Base-by-base conservation (phyloP, 2,797 vertebrate genomes). In the Sarcophilus harrisii region DNA sequence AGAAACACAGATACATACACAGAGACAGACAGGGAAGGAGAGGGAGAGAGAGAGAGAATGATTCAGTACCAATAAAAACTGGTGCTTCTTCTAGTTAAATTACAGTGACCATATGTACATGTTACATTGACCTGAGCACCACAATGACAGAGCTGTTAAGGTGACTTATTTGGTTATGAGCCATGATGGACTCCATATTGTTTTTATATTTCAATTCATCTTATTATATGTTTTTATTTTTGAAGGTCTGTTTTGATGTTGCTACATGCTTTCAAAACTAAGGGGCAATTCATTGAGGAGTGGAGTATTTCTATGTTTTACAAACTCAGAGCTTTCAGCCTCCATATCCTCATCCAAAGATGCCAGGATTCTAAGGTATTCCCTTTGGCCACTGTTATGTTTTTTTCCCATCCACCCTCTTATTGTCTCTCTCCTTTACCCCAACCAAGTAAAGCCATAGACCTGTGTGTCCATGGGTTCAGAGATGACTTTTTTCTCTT, bases 211-310 rank as follows among this genome's bases (percentile, higher is more conserved):
- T 58, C 93, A 58, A 87, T 94, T 97, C 90, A 57, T 95, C 96
- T 94, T 38, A 94, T 87, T 54, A 16, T 92, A 58, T 92, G 94
- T 97, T 96, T 97, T 95, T 93, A 97, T 96, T 96, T 96, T 95
- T 94, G 94, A 58, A 62, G 96, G 87, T 90, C 90, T 91, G 59
- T 96, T 94, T 58, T 93, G 92, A 96, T 95, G 94, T 94, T 92
- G 91, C 32, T 87, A 90, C 94, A 93, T 0, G 9, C 95, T 94
- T 92, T 92, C 96, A 93, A 59, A 96, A 96, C 92, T 91, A 95
- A 87, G 38, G 38, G 38, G 9, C 3, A 45, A 27, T 49, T 38
- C 18, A 45, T 11, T 87, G 38, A 24, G 21, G 38, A 24, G 45
- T 87, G 18, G 73, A 95, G 62, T 93, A 97, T 96, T 96, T 38